Evolutionary conservation across 1,140 invertebrate species (phyloP), one percentile per base, ranked within the genome.

Genomic region (Chlorops oryzae): DNA sequence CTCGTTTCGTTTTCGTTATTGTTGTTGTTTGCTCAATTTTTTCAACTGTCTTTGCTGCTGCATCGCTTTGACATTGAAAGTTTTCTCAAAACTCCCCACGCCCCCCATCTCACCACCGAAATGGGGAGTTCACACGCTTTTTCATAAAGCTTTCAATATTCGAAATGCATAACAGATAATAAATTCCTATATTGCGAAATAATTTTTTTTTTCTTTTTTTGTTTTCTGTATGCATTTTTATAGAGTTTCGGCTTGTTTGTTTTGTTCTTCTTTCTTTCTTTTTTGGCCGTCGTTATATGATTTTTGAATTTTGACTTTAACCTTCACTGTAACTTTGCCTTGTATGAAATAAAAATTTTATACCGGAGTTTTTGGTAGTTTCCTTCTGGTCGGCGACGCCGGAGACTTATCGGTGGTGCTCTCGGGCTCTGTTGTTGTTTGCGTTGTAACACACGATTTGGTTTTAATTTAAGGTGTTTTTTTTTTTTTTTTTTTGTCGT

Each of bases 311-410:
- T n/a, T n/a, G n/a, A n/a, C n/a, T n/a, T n/a, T n/a, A n/a, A n/a
- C n/a, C n/a, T n/a, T n/a, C n/a, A n/a, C n/a, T n/a, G n/a, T n/a
- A n/a, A n/a, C n/a, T n/a, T n/a, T n/a, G n/a, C n/a, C n/a, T n/a
- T n/a, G n/a, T n/a, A n/a, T n/a, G n/a, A n/a, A n/a, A n/a, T n/a
- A 65, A 65, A 56, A 57, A 58, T 63, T 79, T 87, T 89, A 88
- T 90, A 91, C 88, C 85, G 90, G 90, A 77, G 89, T 91, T 82
- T 91, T 91, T 74, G 90, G 90, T 74, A 92, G 80, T 85, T 91
- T 92, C 80, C 89, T 81, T 79, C 88, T 82, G 58, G 88, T 90
- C 62, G 88, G 88, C 65, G 87, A 90, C 54, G 86, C 84, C 59
- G 86, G 87, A 57, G 85, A 82, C 81, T 89, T 89, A 67, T 88